phyloP scores from a whole-genome alignment of 2,113 vertebrate species.

The Alligator mississippiensis region DNA sequence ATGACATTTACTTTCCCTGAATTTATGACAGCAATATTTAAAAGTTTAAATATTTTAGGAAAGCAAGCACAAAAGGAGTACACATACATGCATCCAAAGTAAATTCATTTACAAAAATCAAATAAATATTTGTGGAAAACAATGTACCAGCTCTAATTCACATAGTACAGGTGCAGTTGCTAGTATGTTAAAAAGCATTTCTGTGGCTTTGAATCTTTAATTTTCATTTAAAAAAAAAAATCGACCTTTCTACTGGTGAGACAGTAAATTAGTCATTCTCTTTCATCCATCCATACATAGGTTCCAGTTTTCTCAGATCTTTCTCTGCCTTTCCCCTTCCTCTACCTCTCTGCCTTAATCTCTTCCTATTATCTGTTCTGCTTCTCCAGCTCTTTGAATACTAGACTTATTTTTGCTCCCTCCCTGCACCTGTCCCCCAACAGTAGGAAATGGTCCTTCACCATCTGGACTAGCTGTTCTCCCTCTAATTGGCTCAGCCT shows the following conservation, averaged over 20 bases:
- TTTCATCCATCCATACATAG: background rate
- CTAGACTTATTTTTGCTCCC: background rate
- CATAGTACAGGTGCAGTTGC: background rate
- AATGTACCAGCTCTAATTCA: background rate
- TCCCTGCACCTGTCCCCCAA: background rate
- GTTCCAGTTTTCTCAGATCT: background rate
- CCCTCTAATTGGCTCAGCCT: background rate
- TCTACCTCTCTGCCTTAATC: background rate
- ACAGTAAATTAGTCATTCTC: background rate
- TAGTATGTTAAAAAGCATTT: background rate
- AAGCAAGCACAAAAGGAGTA: background rate
- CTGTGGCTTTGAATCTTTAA: background rate
- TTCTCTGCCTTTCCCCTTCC: background rate
- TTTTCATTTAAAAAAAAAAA: background rate
- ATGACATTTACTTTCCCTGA: background rate
- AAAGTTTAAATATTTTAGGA: background rate
- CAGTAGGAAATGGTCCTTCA: background rate
- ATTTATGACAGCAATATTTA: background rate
- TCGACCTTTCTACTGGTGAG: background rate
- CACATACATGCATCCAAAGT: background rate
- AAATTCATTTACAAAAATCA: background rate
- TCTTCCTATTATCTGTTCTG: background rate
- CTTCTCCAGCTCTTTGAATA: background rate
- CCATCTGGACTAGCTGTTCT: background rate
- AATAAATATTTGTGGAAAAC: background rate